Percentiles rank a stretch among this genome's conserved stretches.
These are phyloP conservation scores for Calidris pugnax DNA, from an alignment of 2,113 vertebrate genomes.

Conservation along the genomic window DNA sequence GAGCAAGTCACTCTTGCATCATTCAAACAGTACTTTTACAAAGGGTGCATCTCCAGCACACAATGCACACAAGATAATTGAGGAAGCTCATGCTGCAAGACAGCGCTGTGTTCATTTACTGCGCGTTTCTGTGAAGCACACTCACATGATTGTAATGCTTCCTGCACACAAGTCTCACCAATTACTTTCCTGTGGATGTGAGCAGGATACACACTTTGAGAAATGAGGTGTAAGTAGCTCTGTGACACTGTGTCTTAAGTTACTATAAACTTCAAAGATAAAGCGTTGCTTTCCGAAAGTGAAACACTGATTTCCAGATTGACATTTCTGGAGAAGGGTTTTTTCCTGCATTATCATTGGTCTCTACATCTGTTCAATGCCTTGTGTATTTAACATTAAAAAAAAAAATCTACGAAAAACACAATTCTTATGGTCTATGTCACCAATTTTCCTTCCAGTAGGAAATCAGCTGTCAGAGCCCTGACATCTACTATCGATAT, in stretches of 20 bases:
- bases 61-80: neutral
- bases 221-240: neutral
- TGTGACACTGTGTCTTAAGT: neutral
- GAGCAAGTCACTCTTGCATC: neutral
- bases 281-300: neutral
- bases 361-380: neutral
- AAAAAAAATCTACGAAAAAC: neutral
- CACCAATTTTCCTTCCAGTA: constrained; percentile 5
- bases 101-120: neutral
- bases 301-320: neutral
- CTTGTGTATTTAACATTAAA: neutral
- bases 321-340: neutral
- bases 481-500: neutral
- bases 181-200: neutral
- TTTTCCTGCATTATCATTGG: neutral
- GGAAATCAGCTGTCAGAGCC: constrained; percentile 27
- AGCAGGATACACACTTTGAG: neutral
- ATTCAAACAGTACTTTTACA: neutral
- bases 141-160: neutral
- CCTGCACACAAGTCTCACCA: neutral
- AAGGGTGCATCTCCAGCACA: neutral
- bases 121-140: neutral
- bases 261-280: neutral
- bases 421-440: neutral
- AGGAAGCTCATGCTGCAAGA: neutral